Conservation (phyloP, 2,888 invertebrate genomes). For the Kryphioiulus occultus region DNA sequence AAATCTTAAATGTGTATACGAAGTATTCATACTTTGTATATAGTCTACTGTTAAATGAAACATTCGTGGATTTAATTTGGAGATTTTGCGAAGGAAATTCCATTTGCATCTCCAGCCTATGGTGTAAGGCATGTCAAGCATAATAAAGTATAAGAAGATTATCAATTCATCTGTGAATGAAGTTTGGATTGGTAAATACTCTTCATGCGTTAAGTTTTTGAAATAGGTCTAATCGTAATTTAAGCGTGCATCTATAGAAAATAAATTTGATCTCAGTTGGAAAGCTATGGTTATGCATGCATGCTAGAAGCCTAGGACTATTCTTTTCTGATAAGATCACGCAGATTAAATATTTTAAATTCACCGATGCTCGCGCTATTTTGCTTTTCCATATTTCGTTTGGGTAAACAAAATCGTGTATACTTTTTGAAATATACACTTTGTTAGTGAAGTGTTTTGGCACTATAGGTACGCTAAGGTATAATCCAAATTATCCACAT, state of each 20-base stretch:
- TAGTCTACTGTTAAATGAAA: conserved; percentile 4
- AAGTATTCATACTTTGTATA: neutral
- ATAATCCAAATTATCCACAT: no score
- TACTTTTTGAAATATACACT: neutral
- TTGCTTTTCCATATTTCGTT: neutral
- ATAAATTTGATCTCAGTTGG: neutral
- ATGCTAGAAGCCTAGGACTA: neutral
- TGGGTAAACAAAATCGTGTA: neutral
- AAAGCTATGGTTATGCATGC: neutral
- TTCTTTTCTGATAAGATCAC: conserved; percentile 10
- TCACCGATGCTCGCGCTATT: neutral
- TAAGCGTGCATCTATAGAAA: neutral
- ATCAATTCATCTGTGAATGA: conserved; percentile 7
- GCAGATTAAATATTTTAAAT: conserved; percentile 16
- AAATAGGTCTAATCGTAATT: neutral
- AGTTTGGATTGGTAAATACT: conserved; percentile 30
- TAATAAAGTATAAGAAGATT: neutral
- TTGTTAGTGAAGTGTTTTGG: neutral
- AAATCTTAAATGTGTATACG: neutral
- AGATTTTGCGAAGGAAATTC: neutral
- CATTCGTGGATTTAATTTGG: conserved; percentile 9
- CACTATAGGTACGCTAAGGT: neutral
- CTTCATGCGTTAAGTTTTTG: conserved; percentile 3
- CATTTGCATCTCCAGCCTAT: conserved; percentile 1
- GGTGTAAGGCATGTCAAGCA: conserved; percentile 4